These are phyloP conservation scores for Caiman crocodilus DNA, from an alignment of 2,797 vertebrate species.

Conservation along the genomic window DNA sequence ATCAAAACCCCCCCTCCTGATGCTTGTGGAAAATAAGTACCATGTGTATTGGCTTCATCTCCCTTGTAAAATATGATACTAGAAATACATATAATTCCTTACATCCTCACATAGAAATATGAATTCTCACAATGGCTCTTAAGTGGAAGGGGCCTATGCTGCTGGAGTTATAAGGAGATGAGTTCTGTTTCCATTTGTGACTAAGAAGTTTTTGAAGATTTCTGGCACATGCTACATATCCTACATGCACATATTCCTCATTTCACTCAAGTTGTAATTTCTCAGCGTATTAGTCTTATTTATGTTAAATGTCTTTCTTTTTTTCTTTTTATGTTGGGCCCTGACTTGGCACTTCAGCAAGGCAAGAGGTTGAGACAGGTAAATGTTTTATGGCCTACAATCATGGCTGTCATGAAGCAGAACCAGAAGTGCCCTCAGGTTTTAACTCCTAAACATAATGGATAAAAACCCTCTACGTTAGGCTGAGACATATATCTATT, in stretches of 20 bases:
- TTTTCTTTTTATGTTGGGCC: background rate
- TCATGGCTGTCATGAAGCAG: background rate
- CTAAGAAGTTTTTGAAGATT: background rate
- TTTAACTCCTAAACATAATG: background rate
- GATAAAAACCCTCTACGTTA: background rate
- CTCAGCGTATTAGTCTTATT: background rate
- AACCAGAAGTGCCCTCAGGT: background rate
- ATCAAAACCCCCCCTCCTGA: slow-evolving; percentile 8
- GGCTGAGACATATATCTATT: background rate
- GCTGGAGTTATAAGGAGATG: background rate
- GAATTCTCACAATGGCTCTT: background rate
- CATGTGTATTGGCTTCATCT: slow-evolving; percentile 38
- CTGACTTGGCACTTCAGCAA: background rate
- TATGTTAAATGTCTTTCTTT: background rate
- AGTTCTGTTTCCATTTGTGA: slow-evolving; percentile 15
- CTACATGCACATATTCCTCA: background rate
- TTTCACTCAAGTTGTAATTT: background rate
- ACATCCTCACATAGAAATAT: slow-evolving; percentile 27
- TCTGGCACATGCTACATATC: background rate
- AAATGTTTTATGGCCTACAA: background rate
- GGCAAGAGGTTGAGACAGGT: background rate
- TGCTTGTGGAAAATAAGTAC: slow-evolving; percentile 58
- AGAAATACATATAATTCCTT: background rate
- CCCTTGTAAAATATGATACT: slow-evolving; percentile 4
- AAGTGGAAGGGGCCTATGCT: slow-evolving; percentile 27